Evolutionary conservation across 2,888 invertebrate species (phyloP).

Genomic region (Nasonovia ribisnigri): DNA sequence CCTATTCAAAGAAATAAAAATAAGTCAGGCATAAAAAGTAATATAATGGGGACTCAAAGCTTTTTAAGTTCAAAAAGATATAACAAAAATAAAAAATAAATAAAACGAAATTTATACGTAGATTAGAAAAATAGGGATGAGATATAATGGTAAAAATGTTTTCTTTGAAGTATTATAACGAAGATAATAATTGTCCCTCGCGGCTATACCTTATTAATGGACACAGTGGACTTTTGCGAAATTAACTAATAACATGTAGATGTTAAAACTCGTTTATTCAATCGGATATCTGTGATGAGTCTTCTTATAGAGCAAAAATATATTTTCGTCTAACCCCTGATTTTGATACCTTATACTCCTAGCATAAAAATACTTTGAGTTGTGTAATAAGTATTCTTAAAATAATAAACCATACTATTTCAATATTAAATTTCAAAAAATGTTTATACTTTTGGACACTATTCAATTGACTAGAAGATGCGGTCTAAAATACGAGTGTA

Average conservation of each 20-base stretch:
- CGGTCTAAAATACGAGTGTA: neutral
- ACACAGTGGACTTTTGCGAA: neutral
- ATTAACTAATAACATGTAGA: neutral
- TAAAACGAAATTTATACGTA: neutral
- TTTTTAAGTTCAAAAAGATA: constrained; percentile 27
- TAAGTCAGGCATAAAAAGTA: neutral
- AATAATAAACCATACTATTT: neutral
- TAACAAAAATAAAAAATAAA: neutral
- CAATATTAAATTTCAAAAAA: neutral
- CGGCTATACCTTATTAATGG: neutral
- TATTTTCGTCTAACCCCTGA: neutral
- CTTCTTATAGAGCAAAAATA: neutral
- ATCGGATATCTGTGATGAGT: neutral
- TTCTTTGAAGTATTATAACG: constrained; percentile 1
- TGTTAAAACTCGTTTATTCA: neutral
- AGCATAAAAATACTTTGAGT: neutral
- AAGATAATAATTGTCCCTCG: neutral
- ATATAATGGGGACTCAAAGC: constrained; percentile 1
- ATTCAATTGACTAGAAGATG: neutral
- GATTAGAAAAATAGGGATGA: constrained; percentile 4
- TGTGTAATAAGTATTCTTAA: neutral
- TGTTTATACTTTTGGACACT: neutral
- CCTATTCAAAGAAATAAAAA: neutral
- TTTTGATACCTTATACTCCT: neutral
- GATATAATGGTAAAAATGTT: constrained; percentile 17